phyloP scores from a whole-genome alignment of 1,140 invertebrate genomes.

The Formica selysi region DNA sequence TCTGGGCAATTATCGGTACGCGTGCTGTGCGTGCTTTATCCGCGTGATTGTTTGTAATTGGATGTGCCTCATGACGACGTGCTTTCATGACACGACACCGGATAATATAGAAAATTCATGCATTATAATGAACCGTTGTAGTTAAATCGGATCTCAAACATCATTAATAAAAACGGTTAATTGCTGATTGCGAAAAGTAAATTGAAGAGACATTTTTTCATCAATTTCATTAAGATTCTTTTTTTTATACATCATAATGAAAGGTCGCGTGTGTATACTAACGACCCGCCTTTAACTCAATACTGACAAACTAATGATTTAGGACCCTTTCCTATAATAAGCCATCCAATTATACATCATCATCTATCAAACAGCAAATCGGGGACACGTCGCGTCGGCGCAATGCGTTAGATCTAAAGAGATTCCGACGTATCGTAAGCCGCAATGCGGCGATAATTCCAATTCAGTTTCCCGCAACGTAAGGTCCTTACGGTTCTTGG shows the following conservation, averaged over 20 bases:
- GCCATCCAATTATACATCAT: slow-evolving; percentile 44
- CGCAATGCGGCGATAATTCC: slow-evolving; percentile 40
- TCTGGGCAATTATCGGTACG: slow-evolving; percentile 69
- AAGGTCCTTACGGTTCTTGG: slow-evolving; percentile 9
- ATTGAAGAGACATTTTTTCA: slow-evolving; percentile 34
- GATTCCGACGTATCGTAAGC: background rate
- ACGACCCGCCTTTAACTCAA: slow-evolving; percentile 43
- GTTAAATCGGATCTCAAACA: slow-evolving; percentile 14
- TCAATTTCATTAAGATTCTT: slow-evolving; percentile 46
- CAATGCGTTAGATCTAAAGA: background rate
- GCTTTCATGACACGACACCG: slow-evolving; percentile 30
- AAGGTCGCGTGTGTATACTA: slow-evolving; percentile 11
- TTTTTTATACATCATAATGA: slow-evolving; percentile 21
- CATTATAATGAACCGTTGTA: slow-evolving; percentile 36
- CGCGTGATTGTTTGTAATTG: slow-evolving; percentile 41
- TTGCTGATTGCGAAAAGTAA: slow-evolving; percentile 41
- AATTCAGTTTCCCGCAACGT: slow-evolving; percentile 22
- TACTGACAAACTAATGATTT: slow-evolving; percentile 44
- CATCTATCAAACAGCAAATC: slow-evolving; percentile 30
- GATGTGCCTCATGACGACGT: slow-evolving; percentile 36
- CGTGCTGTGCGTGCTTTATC: slow-evolving; percentile 36
- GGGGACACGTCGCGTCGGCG: slow-evolving; percentile 3
- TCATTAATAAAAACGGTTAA: slow-evolving; percentile 53
- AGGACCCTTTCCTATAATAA: background rate
- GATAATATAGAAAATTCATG: slow-evolving; percentile 25